Conservation (phyloP, 2,888 invertebrate genomes). For the Thysanoteuthis rhombus region DNA sequence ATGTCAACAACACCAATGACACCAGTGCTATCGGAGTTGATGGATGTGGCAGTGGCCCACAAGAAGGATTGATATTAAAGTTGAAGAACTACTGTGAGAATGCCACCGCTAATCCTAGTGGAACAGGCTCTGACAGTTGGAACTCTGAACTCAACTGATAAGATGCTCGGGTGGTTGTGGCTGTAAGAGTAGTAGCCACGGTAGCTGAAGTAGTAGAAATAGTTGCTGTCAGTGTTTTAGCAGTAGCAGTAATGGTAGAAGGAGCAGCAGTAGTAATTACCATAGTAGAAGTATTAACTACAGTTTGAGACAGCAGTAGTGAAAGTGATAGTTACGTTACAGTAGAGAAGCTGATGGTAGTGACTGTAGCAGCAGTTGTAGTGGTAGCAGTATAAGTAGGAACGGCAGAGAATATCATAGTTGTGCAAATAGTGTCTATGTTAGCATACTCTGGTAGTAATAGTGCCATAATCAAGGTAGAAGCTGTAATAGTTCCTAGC, state of each 20-base stretch:
- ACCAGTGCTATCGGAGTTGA: background rate
- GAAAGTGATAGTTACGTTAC: background rate
- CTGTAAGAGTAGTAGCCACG: background rate
- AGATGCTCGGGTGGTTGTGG: background rate
- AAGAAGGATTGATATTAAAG: background rate
- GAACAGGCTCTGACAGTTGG: background rate
- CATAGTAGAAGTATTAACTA: background rate
- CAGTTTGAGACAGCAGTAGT: background rate
- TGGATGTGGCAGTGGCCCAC: background rate
- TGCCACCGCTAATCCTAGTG: background rate
- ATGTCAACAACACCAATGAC: background rate
- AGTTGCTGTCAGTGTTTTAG: background rate
- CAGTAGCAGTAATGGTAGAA: background rate
- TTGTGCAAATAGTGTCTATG: background rate
- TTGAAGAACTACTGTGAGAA: background rate
- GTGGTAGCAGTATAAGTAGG: background rate
- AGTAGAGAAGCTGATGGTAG: background rate
- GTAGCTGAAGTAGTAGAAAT: background rate
- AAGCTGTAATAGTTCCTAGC: background rate
- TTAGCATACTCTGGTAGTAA: background rate
- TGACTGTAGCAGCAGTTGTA: background rate
- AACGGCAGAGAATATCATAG: background rate
- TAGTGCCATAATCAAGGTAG: background rate
- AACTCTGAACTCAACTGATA: conserved; percentile 12
- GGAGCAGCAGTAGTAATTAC: background rate